Evolutionary conservation across 2,888 invertebrate genomes (phyloP).

Genomic region (Heliconius charithonia): DNA sequence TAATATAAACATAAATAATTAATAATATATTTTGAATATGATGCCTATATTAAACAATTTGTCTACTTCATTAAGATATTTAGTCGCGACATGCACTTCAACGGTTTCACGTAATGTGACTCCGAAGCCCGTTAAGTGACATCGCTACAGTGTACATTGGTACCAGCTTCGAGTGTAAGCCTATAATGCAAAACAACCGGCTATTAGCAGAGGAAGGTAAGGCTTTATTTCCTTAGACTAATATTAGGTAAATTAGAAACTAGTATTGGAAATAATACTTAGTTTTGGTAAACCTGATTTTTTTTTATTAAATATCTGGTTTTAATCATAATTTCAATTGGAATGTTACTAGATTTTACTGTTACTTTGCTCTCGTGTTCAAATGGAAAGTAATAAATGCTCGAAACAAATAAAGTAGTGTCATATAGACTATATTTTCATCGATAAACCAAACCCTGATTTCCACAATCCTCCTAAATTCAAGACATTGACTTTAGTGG

Average conservation of each 20-base stretch:
- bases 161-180: conserved; percentile 17
- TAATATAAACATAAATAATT: background rate
- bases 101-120: conserved; percentile 49
- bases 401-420: no score
- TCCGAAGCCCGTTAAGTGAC: conserved; percentile 44
- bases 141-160: conserved; percentile 12
- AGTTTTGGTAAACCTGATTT: no score
- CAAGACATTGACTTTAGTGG: no score
- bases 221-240: conserved; percentile 17
- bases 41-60: conserved; percentile 12
- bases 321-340: no score
- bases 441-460: no score
- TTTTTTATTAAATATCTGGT: no score
- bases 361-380: no score
- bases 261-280: no score
- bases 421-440: no score
- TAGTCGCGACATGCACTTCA: conserved; percentile 46
- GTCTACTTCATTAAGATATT: conserved; percentile 34
- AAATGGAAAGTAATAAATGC: no score
- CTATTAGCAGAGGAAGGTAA: conserved; percentile 11
- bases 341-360: no score
- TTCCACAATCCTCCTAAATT: no score
- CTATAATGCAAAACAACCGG: conserved; percentile 19
- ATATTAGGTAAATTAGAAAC: background rate
- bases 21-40: background rate